Base-by-base conservation (phyloP, 2,113 vertebrate species). In the Equus quagga region DNA sequence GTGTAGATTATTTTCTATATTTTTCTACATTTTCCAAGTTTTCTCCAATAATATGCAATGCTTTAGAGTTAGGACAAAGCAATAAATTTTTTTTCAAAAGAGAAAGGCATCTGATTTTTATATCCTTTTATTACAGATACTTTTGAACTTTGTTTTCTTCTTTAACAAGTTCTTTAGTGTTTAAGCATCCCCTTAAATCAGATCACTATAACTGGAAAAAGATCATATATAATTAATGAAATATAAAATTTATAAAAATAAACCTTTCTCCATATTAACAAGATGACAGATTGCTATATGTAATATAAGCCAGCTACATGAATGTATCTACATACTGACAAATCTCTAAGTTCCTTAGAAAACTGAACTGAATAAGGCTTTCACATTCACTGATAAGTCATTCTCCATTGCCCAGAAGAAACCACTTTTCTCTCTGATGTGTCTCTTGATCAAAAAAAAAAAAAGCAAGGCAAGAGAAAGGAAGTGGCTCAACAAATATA, bases 1-100 rank as follows among this genome's bases (percentile, higher is more conserved):
- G 11, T 26, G 6, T 46, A 67, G 13, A 62, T 73, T 46, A 28
- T 81, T 80, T 60, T 73, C 28, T 54, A 3, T 54, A 31, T n/a
- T 90, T 94, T 92, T 65, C n/a, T 33, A 28, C 24, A 46, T 87
- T 87, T 95, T 65, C 58, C 78, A 91, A 84, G 64, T 75, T 89
- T 88, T 44, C 31, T 62, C 15, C 54, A 87, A 78, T 78, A 81
- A 92, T 64, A 85, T 51, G 17, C 44, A 92, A 54, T 86, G 18
- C n/a, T 93, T 96, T 87, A 91, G 62, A 46, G 23, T 73, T 79
- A 78, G 4, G 26, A 70, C 14, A 11, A 92, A 87, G 81, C 41
- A 81, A 89, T 73, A 41, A 64, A 41, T 31, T 86, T 78, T 85
- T 78, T 85, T 83, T 90, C 83, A 64, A 79, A 73, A 33, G 9